These are phyloP conservation scores for Pogona vitticeps DNA, from an alignment of 2,113 vertebrate genomes.

Conservation along the genomic window DNA sequence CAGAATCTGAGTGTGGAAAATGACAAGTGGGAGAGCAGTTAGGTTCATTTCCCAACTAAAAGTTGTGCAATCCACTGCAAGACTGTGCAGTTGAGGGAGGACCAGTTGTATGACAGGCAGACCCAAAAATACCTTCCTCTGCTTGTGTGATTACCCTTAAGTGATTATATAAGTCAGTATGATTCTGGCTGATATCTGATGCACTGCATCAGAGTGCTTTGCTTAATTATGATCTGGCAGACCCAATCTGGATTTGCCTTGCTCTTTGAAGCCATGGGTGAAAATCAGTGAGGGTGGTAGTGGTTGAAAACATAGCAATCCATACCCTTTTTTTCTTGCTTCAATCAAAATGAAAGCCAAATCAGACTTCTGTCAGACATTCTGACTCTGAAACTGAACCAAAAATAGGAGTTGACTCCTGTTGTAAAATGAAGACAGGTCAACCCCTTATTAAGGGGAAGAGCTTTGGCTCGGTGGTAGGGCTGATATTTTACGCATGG, in stretches of 20 bases:
- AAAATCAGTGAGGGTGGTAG: not conserved
- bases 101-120: too few relatives aligned
- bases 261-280: not conserved
- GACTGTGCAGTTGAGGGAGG: too few relatives aligned
- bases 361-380: not conserved
- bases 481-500: not conserved
- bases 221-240: not conserved
- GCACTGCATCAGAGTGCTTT: not conserved
- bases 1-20: too few relatives aligned
- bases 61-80: too few relatives aligned
- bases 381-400: not conserved
- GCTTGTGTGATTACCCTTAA: too few relatives aligned
- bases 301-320: not conserved
- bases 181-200: not conserved
- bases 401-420: not conserved
- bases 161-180: too few relatives aligned
- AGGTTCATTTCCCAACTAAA: too few relatives aligned
- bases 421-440: not conserved
- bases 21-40: too few relatives aligned
- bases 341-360: not conserved
- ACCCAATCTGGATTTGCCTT: too few relatives aligned
- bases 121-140: too few relatives aligned
- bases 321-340: not conserved
- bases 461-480: not conserved
- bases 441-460: not conserved